A percentile compares a stretch with the other conserved stretches of the same genome.
Conservation (phyloP, 2,113 vertebrate species). For the Caretta caretta region DNA sequence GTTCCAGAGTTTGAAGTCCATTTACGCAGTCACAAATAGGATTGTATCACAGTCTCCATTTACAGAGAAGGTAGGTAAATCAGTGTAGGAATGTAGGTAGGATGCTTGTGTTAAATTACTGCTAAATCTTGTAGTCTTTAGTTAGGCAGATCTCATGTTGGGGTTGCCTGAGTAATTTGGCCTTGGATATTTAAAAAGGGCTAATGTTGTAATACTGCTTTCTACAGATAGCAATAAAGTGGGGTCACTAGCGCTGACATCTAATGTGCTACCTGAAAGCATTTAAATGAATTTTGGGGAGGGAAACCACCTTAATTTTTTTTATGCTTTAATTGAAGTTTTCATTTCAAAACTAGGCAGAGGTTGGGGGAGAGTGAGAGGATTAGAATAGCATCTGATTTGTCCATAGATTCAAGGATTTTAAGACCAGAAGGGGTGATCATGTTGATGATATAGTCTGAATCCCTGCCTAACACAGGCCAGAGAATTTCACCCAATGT, state of each 20-base stretch:
- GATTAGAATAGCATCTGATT: no score
- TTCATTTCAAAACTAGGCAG: neutral
- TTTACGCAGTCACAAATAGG: neutral
- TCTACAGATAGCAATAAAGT: neutral
- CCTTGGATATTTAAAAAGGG: neutral
- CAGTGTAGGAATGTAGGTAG: neutral
- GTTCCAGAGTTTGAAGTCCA: no score
- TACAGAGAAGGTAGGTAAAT: neutral
- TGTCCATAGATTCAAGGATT: neutral
- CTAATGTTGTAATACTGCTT: neutral
- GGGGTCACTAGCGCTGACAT: neutral
- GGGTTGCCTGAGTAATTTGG: neutral
- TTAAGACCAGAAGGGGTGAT: neutral
- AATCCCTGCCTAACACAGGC: neutral
- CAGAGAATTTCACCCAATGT: neutral
- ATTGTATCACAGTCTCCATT: neutral
- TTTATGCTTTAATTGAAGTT: neutral
- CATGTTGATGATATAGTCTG: neutral
- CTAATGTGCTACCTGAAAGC: neutral
- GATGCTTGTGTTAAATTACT: neutral
- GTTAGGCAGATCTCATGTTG: neutral
- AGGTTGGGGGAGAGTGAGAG: no score
- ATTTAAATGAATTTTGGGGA: neutral
- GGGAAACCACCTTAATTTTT: neutral
- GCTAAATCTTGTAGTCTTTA: neutral